Percentiles rank a stretch among this genome's conserved stretches.
These are phyloP conservation scores for Coracopsis vasa DNA, from an alignment of 2,113 vertebrate species.

Conservation along the genomic window DNA sequence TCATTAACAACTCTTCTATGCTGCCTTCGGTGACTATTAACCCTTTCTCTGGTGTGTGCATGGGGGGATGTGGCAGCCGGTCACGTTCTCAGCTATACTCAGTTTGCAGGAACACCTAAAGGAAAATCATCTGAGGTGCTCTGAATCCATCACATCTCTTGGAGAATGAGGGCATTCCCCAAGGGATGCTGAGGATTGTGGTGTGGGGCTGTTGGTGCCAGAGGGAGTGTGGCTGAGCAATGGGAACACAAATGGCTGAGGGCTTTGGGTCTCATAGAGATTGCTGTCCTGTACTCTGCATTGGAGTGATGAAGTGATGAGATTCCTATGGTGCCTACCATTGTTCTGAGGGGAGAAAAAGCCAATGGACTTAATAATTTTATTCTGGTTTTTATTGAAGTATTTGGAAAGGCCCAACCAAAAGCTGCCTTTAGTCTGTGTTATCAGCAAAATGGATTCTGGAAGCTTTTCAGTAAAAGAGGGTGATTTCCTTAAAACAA, in stretches of 20 bases:
- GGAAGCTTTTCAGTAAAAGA: background rate
- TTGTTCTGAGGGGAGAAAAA: background rate
- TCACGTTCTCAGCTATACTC: background rate
- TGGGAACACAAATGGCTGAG: background rate
- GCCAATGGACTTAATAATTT: background rate
- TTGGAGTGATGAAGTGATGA: background rate
- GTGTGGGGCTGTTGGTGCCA: background rate
- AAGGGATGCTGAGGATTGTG: background rate
- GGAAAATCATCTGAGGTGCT: background rate
- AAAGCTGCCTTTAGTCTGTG: background rate
- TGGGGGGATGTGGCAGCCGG: background rate
- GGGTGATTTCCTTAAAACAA: background rate
- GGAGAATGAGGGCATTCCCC: background rate
- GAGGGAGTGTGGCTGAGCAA: background rate
- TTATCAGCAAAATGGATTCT: background rate
- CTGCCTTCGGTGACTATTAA: background rate
- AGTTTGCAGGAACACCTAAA: background rate
- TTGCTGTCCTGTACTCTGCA: background rate
- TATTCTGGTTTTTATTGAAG: background rate
- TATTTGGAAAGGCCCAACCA: background rate
- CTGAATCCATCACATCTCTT: background rate
- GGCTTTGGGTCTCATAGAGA: background rate
- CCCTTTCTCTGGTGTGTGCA: fast-evolving
- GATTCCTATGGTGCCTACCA: background rate
- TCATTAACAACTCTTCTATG: background rate